Evolutionary conservation across 2,113 vertebrate genomes (phyloP).

Genomic region (Podilymbus podiceps): DNA sequence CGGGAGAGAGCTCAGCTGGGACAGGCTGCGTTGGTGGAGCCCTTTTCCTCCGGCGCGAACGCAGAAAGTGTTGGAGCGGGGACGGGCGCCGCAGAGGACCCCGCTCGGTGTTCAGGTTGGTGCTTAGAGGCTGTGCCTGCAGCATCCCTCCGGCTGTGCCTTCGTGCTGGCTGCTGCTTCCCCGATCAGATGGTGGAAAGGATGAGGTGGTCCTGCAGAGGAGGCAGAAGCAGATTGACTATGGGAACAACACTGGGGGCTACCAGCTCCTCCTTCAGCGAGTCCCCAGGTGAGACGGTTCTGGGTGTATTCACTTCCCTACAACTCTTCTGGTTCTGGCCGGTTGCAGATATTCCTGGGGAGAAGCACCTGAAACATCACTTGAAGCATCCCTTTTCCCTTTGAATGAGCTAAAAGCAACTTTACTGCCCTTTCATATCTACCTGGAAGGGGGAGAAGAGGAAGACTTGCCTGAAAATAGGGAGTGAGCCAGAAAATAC

Average conservation of each 20-base stretch:
- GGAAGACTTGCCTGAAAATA: not conserved
- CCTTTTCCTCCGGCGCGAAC: not conserved
- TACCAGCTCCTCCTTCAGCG: constrained; percentile 84
- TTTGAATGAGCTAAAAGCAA: not conserved
- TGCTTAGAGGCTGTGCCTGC: too few relatives aligned
- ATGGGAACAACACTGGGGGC: constrained; percentile 62
- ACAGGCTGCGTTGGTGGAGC: not conserved
- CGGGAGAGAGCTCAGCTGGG: too few relatives aligned
- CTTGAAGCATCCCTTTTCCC: too few relatives aligned
- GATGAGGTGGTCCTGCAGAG: constrained; percentile 78
- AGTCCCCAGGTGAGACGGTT: constrained; percentile 78
- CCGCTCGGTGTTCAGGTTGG: not conserved
- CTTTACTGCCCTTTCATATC: not conserved
- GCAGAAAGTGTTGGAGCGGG: not conserved
- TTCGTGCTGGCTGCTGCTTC: not conserved
- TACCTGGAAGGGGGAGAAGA: not conserved
- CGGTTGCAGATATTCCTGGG: not conserved
- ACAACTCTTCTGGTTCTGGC: not conserved
- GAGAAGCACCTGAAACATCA: not conserved
- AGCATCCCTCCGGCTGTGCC: not conserved
- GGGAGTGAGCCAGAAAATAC: not conserved
- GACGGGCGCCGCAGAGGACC: too few relatives aligned
- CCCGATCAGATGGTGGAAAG: constrained; percentile 50
- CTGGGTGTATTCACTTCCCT: not conserved
- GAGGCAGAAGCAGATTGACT: constrained; percentile 84